Conservation (phyloP, 2,113 vertebrate species). For the Potamarius usumacintae region DNA sequence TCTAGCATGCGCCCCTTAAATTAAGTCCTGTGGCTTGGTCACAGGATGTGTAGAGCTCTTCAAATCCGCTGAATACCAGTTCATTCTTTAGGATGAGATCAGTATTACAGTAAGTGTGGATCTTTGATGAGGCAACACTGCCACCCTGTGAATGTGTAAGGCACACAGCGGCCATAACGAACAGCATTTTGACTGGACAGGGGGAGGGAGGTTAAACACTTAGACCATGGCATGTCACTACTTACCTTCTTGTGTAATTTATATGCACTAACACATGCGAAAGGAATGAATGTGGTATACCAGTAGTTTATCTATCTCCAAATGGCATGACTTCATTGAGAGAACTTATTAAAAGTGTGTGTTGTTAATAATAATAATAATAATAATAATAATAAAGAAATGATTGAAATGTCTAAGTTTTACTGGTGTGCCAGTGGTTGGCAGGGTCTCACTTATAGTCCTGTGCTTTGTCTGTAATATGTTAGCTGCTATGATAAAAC, state of each 20-base stretch:
- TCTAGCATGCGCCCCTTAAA: background rate
- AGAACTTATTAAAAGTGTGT: background rate
- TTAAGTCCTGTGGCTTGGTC: background rate
- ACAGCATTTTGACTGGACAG: background rate
- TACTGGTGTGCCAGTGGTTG: too few species aligned
- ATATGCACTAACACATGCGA: background rate
- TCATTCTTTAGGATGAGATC: background rate
- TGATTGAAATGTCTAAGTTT: too few species aligned
- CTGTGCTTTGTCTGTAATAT: background rate
- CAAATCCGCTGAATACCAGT: background rate
- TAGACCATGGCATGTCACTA: background rate
- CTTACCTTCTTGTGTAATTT: background rate
- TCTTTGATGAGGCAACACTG: constrained; percentile 37
- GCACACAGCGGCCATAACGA: background rate
- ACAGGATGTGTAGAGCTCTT: background rate
- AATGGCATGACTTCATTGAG: background rate
- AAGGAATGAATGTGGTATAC: background rate
- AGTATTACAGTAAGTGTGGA: background rate
- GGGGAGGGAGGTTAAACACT: background rate
- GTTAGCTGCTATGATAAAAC: background rate
- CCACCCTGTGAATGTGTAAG: constrained; percentile 38
- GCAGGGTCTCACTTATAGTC: too few species aligned
- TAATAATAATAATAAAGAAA: background rate
- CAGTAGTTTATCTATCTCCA: background rate
- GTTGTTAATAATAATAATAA: background rate